phyloP scores from a whole-genome alignment of 2,113 vertebrate genomes.

The Barnardius zonarius region DNA sequence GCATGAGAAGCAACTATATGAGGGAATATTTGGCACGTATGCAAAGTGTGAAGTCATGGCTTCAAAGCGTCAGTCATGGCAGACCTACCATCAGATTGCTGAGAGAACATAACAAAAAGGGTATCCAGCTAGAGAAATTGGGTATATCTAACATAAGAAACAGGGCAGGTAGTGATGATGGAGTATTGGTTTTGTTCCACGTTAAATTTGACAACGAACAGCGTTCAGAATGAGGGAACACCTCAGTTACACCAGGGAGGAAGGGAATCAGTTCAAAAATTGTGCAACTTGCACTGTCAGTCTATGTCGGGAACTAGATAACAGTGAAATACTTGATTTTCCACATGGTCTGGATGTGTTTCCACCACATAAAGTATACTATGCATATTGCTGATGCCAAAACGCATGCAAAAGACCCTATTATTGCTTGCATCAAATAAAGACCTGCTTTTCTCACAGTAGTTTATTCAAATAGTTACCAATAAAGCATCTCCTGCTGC shows the following conservation, averaged over 20 bases:
- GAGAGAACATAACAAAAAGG: neutral
- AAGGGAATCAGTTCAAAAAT: neutral
- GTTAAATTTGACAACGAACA: neutral
- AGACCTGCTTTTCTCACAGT: neutral
- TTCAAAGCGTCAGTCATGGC: neutral
- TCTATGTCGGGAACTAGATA: neutral
- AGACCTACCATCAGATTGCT: neutral
- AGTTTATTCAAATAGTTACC: neutral
- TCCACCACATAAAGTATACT: neutral
- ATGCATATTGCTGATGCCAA: neutral
- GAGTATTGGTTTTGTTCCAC: neutral
- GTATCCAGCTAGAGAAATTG: neutral
- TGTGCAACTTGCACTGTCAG: neutral
- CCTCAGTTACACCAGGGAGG: neutral
- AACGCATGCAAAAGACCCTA: neutral
- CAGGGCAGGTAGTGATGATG: neutral
- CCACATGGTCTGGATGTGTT: neutral
- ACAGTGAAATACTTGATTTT: neutral
- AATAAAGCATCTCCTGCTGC: neutral
- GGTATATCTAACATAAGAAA: neutral
- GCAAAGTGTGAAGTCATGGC: neutral
- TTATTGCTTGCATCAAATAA: neutral
- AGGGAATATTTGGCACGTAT: neutral
- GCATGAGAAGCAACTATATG: neutral
- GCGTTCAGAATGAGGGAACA: neutral